phyloP scores from a whole-genome alignment of 2,797 vertebrate species.

The Tragopan temminckii region DNA sequence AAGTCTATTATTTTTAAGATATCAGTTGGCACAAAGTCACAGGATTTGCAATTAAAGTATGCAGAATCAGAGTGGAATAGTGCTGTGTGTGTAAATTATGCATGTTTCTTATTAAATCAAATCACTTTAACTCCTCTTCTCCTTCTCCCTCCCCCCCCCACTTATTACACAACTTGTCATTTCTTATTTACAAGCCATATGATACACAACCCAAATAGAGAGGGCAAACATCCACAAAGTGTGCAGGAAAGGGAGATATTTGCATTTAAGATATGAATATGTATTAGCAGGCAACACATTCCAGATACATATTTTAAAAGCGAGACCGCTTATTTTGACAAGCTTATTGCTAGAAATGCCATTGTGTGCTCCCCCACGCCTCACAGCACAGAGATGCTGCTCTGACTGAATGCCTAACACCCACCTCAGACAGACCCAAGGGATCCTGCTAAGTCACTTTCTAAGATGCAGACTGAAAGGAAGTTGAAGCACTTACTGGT shows the following conservation, averaged over 20 bases:
- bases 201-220: conserved; percentile 64
- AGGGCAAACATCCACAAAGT: conserved; percentile 46
- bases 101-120: conserved; percentile 65
- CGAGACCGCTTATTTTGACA: conserved; percentile 27
- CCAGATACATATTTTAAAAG: conserved; percentile 54
- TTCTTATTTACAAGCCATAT: conserved; percentile 72
- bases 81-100: conserved; percentile 63
- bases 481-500: not conserved
- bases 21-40: not conserved
- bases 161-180: conserved; percentile 68
- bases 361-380: not conserved
- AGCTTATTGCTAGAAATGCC: not conserved
- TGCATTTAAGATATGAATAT: conserved; percentile 48
- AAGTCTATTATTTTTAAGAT: not conserved
- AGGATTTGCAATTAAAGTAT: conserved; percentile 59
- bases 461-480: not conserved
- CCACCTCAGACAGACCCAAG: not conserved
- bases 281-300: conserved; percentile 43
- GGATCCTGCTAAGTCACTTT: not conserved
- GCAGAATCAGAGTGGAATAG: conserved; percentile 38
- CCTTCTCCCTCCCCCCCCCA: not conserved
- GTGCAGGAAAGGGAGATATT: conserved; percentile 34
- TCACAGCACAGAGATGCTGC: not conserved
- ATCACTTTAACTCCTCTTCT: not conserved
- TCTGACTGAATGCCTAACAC: not conserved